Percentiles rank a stretch among this genome's conserved stretches.
phyloP scores from a whole-genome alignment of 2,888 invertebrate species.

The Acronicta leporina region DNA sequence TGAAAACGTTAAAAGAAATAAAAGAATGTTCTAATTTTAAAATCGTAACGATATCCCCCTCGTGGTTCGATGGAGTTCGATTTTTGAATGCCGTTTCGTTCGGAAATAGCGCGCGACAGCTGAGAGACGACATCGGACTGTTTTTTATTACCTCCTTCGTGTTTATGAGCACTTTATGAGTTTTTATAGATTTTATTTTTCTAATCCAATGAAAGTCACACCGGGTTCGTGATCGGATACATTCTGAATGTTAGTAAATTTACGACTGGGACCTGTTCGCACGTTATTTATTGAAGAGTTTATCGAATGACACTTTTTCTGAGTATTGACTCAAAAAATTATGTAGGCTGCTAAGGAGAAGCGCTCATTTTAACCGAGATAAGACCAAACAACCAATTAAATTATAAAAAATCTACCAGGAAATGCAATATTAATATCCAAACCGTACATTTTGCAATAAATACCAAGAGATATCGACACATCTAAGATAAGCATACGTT shows the following conservation, averaged over 20 bases:
- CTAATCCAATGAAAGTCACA: slow-evolving; percentile 83
- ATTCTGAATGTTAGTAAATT: slow-evolving; percentile 73
- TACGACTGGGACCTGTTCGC: slow-evolving; percentile 72
- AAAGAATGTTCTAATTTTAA: slow-evolving; percentile 79
- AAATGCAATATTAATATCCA: slow-evolving; percentile 25
- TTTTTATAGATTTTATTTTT: slow-evolving; percentile 86
- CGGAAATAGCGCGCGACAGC: slow-evolving; percentile 88
- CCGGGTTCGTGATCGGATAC: slow-evolving; percentile 76
- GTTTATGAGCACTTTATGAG: slow-evolving; percentile 88
- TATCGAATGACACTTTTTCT: slow-evolving; percentile 59
- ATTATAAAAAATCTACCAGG: slow-evolving; percentile 56
- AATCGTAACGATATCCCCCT: slow-evolving; percentile 77
- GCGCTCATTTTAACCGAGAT: slow-evolving; percentile 33
- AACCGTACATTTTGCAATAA: slow-evolving; percentile 52
- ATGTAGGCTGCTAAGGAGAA: slow-evolving; percentile 34
- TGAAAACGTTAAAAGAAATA: slow-evolving; percentile 66
- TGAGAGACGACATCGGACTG: slow-evolving; percentile 84
- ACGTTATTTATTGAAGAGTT: slow-evolving; percentile 70
- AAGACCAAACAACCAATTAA: slow-evolving; percentile 59
- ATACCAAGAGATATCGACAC: slow-evolving; percentile 59
- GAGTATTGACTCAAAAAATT: slow-evolving; percentile 40
- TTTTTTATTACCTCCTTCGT: slow-evolving; percentile 87
- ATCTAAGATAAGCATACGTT: slow-evolving; percentile 59
- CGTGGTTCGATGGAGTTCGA: slow-evolving; percentile 85
- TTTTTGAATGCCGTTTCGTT: slow-evolving; percentile 81